These are phyloP conservation scores for Anagyrus pseudococci DNA, from an alignment of 2,888 invertebrate genomes.

Conservation along the genomic window DNA sequence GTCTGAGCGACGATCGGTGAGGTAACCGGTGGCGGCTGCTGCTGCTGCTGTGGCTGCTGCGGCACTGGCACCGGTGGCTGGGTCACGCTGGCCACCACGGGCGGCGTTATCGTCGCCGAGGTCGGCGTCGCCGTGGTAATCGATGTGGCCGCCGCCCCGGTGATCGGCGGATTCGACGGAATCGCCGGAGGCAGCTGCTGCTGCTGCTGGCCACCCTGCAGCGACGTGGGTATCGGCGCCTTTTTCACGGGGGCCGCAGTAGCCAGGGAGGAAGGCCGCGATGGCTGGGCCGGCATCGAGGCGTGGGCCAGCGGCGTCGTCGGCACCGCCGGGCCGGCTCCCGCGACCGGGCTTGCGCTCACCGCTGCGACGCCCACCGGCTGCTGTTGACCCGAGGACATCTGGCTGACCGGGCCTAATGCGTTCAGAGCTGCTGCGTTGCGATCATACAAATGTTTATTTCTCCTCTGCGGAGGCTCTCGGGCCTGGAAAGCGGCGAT, in stretches of 20 bases:
- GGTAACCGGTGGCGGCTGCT: slow-evolving; percentile 42
- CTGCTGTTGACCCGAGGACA: slow-evolving; percentile 51
- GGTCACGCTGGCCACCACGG: slow-evolving; percentile 20
- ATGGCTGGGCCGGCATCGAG: slow-evolving; percentile 59
- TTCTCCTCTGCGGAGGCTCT: too few relatives aligned
- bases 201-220: slow-evolving; percentile 12
- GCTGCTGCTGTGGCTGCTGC: slow-evolving; percentile 29
- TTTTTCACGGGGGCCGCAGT: slow-evolving; percentile 59
- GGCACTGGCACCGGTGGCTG: too few relatives aligned
- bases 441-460: too few relatives aligned
- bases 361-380: slow-evolving; percentile 65
- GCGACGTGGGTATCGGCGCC: slow-evolving; percentile 36
- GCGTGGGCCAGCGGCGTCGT: slow-evolving; percentile 51
- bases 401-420: background rate
- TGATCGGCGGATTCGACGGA: slow-evolving; percentile 13
- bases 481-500: too few relatives aligned
- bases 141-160: background rate
- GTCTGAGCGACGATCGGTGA: slow-evolving; percentile 54
- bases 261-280: slow-evolving; percentile 56
- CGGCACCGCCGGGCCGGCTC: slow-evolving; percentile 50
- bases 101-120: slow-evolving; percentile 6
- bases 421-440: background rate
- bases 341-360: slow-evolving; percentile 48
- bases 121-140: slow-evolving; percentile 10
- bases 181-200: slow-evolving; percentile 5